phyloP scores from a whole-genome alignment of 2,797 vertebrate species.

The Rhodeus uyekii region DNA sequence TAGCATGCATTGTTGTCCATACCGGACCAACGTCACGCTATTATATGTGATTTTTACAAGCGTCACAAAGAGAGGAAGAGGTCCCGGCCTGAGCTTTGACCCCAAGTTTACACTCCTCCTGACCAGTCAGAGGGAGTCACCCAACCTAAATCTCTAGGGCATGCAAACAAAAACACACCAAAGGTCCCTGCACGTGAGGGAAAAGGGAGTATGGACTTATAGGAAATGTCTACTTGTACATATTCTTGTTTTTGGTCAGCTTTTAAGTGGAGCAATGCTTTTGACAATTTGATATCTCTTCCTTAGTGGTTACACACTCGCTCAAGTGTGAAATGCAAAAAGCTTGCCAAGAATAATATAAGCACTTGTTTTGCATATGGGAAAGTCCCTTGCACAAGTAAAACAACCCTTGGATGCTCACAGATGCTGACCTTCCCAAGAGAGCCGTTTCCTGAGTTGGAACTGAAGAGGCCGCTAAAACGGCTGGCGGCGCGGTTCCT shows the following conservation, averaged over 20 bases:
- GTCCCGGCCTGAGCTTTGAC: conserved; percentile 34
- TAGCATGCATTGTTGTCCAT: conserved; percentile 43
- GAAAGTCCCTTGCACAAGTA: conserved; percentile 24
- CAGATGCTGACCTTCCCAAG: conserved; percentile 81
- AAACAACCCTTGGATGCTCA: conserved; percentile 54
- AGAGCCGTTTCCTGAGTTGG: conserved; percentile 67
- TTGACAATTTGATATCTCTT: conserved; percentile 36
- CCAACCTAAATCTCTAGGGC: conserved; percentile 6
- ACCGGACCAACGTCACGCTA: conserved; percentile 51
- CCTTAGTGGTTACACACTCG: neutral
- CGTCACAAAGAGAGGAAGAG: conserved; percentile 34
- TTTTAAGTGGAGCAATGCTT: conserved; percentile 4
- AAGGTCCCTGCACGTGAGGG: neutral
- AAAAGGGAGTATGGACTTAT: neutral
- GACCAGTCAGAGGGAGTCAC: conserved; percentile 11
- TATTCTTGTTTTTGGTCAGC: conserved; percentile 35
- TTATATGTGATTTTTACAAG: conserved; percentile 40
- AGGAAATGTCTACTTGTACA: conserved; percentile 42
- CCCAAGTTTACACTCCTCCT: neutral
- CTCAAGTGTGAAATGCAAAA: conserved; percentile 31
- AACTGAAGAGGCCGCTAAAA: conserved; percentile 91
- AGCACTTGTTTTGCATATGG: neutral
- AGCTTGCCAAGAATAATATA: neutral
- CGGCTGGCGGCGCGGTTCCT: conserved; percentile 92
- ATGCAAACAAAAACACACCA: neutral